Conservation (phyloP, 2,888 invertebrate species). For the Ophraella communa region DNA sequence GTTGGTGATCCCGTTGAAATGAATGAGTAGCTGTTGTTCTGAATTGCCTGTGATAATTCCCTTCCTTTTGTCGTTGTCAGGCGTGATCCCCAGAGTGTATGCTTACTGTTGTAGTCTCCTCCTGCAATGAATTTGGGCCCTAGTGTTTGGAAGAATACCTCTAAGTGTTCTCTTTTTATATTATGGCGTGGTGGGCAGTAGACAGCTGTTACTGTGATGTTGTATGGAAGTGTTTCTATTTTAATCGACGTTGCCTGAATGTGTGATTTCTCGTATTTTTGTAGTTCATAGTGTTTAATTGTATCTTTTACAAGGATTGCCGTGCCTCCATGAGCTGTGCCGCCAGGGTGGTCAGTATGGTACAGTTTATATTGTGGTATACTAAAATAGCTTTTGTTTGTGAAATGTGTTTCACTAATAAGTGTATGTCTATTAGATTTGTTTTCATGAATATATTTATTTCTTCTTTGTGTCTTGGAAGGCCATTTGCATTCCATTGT, state of each 20-base stretch:
- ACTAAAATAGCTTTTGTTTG: too few relatives aligned
- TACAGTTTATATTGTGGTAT: not conserved
- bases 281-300: not conserved
- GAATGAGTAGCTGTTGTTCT: too few relatives aligned
- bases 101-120: too few relatives aligned
- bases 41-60: too few relatives aligned
- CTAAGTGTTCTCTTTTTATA: too few relatives aligned
- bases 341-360: slow-evolving; percentile 32
- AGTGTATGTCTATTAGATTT: slow-evolving; percentile 14
- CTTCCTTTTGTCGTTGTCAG: too few relatives aligned
- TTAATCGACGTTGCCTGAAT: not conserved
- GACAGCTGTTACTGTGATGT: slow-evolving; percentile 21
- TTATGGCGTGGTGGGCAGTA: slow-evolving; percentile 9
- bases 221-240: not conserved
- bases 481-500: slow-evolving; percentile 38
- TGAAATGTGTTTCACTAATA: too few relatives aligned
- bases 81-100: too few relatives aligned
- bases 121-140: too few relatives aligned
- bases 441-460: slow-evolving; percentile 29
- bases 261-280: slow-evolving; percentile 6
- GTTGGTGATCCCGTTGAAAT: slow-evolving; percentile 11
- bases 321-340: not conserved
- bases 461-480: slow-evolving; percentile 36
- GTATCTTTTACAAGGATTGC: not conserved
- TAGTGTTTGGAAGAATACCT: too few relatives aligned